Evolutionary conservation across 2,888 invertebrate species (phyloP), one percentile per base, ranked within the genome.

Genomic region (Marronus borbonicus): DNA sequence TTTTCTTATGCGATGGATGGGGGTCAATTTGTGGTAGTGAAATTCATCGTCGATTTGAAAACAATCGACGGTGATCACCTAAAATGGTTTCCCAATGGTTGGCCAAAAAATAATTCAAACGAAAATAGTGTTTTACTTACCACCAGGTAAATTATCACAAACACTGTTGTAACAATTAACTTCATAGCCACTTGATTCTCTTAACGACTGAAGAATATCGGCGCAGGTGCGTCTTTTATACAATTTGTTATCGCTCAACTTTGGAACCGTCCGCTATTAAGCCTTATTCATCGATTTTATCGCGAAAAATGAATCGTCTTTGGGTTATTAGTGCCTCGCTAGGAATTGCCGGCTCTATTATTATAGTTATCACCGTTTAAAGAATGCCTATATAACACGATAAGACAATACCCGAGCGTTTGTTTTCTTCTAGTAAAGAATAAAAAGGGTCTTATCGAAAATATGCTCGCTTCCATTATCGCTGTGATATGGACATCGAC

Each of bases 11-110:
- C 65, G 65, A 65, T 65, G n/a, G 1, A 65, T 36, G 12, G 17
- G 39, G 1, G 65, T 39, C 17, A 65, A 39, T 65, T 65, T 65
- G 44, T 65, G 65, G 39, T 68, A 24, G 14, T 68, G 20, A 24
- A 14, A 49, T 49, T 28, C 66, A 68, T 68, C 49, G 12, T 68
- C 66, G 20, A 17, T 12, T 50, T 3, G 49, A 7, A 24, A 24
- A 12, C 49, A 44, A 17, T 2, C 17, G 66, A 28, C 44, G 65
- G 39, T 65, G 17, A 4, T 39, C 10, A 39, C 65, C 65, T 65
- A n/a, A 5, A 65, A 28, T 31, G 4, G 10, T 8, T 62, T 14
- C 28, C 10, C 44, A 36, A 5, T 36, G 0, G 31, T 36, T 36
- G 4, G 3, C 5, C 31, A 36, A 36, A 36, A 17, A 17, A 52